Evolutionary conservation across 2,113 vertebrate genomes (phyloP).

Genomic region (Scopus umbretta): DNA sequence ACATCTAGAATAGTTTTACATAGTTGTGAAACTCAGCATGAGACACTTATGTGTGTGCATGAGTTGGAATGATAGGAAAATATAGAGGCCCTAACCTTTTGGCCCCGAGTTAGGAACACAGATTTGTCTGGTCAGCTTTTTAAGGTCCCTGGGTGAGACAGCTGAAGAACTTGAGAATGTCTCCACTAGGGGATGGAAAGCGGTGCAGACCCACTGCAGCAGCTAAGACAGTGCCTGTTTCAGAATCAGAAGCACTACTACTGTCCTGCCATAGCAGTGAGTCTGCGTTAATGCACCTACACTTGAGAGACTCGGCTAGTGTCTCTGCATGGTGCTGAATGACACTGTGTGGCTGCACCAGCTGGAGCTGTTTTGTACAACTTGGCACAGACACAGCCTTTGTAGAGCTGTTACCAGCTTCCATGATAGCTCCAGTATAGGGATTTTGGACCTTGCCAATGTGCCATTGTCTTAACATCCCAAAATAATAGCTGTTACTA

Average conservation of each 20-base stretch:
- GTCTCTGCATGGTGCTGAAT: background rate
- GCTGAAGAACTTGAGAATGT: background rate
- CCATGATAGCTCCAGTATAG: background rate
- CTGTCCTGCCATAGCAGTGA: background rate
- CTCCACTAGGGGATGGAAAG: background rate
- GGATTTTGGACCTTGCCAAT: background rate
- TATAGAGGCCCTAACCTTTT: background rate
- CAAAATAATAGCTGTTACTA: background rate
- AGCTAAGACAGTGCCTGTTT: background rate
- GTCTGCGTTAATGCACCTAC: background rate
- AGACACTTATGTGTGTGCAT: background rate
- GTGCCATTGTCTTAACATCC: background rate
- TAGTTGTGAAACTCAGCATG: background rate
- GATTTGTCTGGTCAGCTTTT: background rate
- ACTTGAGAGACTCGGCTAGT: background rate
- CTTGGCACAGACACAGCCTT: background rate
- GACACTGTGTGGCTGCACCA: background rate
- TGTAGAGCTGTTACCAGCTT: background rate
- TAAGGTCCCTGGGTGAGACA: background rate
- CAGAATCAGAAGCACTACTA: background rate
- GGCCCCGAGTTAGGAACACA: background rate
- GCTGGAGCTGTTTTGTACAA: background rate
- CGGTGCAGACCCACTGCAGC: background rate
- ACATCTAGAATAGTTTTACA: background rate
- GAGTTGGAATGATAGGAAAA: background rate